Percentiles rank a stretch among this genome's conserved stretches.
Conservation (phyloP, 1,140 invertebrate species). For the Helicoverpa zea region DNA sequence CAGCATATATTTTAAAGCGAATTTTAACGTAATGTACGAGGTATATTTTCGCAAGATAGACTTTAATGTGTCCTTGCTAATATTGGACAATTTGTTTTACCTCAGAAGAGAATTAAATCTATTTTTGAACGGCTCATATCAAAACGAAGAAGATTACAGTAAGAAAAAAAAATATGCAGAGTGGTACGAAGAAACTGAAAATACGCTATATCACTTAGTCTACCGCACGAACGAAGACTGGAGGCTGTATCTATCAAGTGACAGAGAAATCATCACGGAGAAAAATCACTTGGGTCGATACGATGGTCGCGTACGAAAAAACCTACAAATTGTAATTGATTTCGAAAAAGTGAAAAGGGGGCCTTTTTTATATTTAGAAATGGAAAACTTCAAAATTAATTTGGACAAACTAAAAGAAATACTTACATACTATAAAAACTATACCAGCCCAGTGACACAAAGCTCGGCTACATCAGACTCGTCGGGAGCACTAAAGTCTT, state of each 20-base stretch:
- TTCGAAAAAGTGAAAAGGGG: too few relatives aligned
- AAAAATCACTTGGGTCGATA: neutral
- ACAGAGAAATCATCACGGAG: too few relatives aligned
- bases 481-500: too few relatives aligned
- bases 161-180: neutral
- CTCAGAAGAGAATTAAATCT: neutral
- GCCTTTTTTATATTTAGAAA: neutral
- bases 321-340: too few relatives aligned
- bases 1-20: too few relatives aligned
- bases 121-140: neutral
- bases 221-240: conserved; percentile 48
- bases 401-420: too few relatives aligned
- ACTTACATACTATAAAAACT: too few relatives aligned
- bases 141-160: neutral
- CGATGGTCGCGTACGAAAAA: neutral
- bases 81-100: neutral
- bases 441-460: too few relatives aligned
- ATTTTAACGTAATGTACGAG: neutral
- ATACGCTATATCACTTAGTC: conserved; percentile 79
- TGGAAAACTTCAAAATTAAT: neutral
- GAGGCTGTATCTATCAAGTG: conserved; percentile 48
- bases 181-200: conserved; percentile 64
- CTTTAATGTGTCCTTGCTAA: neutral
- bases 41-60: conserved; percentile 1
- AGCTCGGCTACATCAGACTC: too few relatives aligned